Evolutionary conservation across 2,113 vertebrate genomes (phyloP), one percentile per base, ranked within the genome.

Genomic region (Theristicus caerulescens): DNA sequence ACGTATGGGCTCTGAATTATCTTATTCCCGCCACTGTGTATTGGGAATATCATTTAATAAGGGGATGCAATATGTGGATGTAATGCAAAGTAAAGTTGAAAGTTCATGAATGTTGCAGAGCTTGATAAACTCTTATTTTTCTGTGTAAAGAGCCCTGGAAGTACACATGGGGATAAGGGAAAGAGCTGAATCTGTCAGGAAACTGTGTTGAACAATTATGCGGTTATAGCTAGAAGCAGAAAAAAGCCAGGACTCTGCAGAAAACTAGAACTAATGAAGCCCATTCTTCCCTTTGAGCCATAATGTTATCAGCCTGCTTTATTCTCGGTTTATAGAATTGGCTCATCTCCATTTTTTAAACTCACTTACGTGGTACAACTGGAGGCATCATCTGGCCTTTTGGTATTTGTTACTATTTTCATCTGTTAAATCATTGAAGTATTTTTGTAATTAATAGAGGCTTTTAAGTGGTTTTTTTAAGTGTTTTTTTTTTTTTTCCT

Each of bases 201-300:
- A 88, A 49, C 20, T 0, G 1, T 85, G 59, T 70, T 84, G 95
- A 94, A 88, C 88, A 81, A 92, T 88, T 86, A 88, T 18, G n/a
- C 61, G 73, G 32, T 92, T 92, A 78, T 1, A 7, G 42, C 47
- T 78, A 79, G 69, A 74, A 94, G 72, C 57, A 90, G 72, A 90
- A 84, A 86, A 83, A 94, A 84, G 13, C 38, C 5, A 3, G 18
- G 12, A 78, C 38, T 84, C 65, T 89, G 81, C 57, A 94, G 88
- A 95, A 94, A 94, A 84, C n/a, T 38, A 10, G 80, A 92, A 93
- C 71, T 95, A 94, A 96, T 95, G 91, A 93, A 95, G 80, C 21
- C 82, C 66, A 84, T 94, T 92, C 72, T 72, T 92, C 61, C 86
- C 77, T 88, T 78, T 59, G 31, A 95, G 92, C 51, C 57, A 36